phyloP scores from a whole-genome alignment of 2,888 invertebrate genomes.

The Tetramorium bicarinatum region DNA sequence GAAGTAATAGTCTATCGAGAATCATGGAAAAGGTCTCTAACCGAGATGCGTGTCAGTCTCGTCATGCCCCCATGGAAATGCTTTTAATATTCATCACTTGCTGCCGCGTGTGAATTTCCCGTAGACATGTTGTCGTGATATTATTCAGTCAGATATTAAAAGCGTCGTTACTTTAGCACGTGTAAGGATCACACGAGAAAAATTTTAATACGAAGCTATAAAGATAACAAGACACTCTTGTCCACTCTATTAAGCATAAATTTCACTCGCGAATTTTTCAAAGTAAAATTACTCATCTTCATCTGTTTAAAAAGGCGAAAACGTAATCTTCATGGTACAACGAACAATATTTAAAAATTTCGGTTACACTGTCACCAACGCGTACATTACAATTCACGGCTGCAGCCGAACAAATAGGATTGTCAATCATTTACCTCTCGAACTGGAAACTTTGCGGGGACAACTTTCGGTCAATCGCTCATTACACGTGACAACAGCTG shows the following conservation, averaged over 20 bases:
- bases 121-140: background rate
- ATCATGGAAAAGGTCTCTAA: slow-evolving; percentile 33
- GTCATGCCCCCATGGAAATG: background rate
- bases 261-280: background rate
- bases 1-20: slow-evolving; percentile 47
- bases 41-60: slow-evolving; percentile 15
- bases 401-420: background rate
- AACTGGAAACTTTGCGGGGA: slow-evolving; percentile 28
- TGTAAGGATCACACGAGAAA: slow-evolving; percentile 5
- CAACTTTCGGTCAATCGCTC: slow-evolving; percentile 50
- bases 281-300: background rate
- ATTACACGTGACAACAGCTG: slow-evolving; percentile 42
- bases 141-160: slow-evolving; percentile 38
- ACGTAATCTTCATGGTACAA: background rate
- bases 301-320: background rate
- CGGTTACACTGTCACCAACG: background rate
- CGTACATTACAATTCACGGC: background rate
- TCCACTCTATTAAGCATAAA: background rate
- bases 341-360: background rate
- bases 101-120: background rate
- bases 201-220: background rate
- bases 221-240: slow-evolving; percentile 18
- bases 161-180: slow-evolving; percentile 1
- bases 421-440: slow-evolving; percentile 37
- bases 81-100: slow-evolving; percentile 38